Evolutionary conservation across 2,797 vertebrate genomes (phyloP).

Genomic region (Anguilla anguilla): DNA sequence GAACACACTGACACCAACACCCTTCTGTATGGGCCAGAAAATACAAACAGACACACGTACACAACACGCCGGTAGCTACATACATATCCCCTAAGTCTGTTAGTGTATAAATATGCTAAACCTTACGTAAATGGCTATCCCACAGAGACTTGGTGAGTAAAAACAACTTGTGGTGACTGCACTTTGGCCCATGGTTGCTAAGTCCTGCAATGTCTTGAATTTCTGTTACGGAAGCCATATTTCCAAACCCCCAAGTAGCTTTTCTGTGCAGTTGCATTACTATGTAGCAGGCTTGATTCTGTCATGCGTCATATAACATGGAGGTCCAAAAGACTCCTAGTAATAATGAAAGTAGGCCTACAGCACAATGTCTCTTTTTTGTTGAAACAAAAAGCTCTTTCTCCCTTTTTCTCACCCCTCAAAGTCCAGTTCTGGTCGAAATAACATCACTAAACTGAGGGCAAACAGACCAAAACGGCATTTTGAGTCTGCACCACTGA

Average conservation of each 20-base stretch:
- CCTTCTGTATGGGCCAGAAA: not conserved
- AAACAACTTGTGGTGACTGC: not conserved
- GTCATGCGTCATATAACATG: not conserved
- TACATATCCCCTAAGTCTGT: not conserved
- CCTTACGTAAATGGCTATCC: not conserved
- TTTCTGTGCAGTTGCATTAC: not conserved
- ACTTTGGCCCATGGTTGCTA: conserved; percentile 23
- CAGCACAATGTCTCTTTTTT: conserved; percentile 30
- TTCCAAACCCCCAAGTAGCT: not conserved
- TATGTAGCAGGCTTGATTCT: not conserved
- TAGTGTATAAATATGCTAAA: not conserved
- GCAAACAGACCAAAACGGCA: not conserved
- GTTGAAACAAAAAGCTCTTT: conserved; percentile 61
- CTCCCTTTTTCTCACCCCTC: conserved; percentile 44
- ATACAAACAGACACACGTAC: conserved; percentile 56
- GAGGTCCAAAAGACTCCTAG: not conserved
- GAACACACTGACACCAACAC: conserved; percentile 29
- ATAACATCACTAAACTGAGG: conserved; percentile 24
- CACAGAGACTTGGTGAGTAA: not conserved
- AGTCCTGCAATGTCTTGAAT: not conserved
- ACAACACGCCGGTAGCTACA: conserved; percentile 33
- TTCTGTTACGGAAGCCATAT: not conserved
- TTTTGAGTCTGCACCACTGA: not conserved
- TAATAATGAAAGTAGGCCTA: not conserved
- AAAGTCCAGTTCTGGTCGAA: conserved; percentile 46